Evolutionary conservation across 2,888 invertebrate species (phyloP), one percentile per base, ranked within the genome.

Genomic region (Loripinus fragilis): DNA sequence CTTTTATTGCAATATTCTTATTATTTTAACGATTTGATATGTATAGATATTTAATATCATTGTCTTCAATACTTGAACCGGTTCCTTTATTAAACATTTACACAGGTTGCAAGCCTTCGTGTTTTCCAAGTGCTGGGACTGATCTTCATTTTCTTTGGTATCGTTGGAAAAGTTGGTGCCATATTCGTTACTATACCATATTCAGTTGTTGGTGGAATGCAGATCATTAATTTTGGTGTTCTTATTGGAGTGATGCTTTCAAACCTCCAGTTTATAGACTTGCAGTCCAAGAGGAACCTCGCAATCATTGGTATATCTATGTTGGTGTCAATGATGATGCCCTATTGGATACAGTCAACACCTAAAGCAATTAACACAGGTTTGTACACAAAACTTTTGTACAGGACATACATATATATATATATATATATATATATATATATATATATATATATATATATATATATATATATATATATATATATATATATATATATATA

Each of bases 241-340:
- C 81, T 90, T 35, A 83, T 88, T 12, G 90, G 90, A 2, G 86
- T 91, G 3, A 87, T 89, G 65, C 67, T 90, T 71, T 89, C 90
- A 23, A 88, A 89, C 71, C 83, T 91, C 23, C 81, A 85, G 68
- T 83, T 79, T 64, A 96, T 97, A 52, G 95, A 97, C 90, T 94
- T 97, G 80, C 96, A 97, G 92, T 96, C 97, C 38, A 95, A 97
- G 0, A 95, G 97, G 68, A 98, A 98, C 94, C 94, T 97, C 70
- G 97, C 97, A 92, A 97, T 98, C 86, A 95, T 98, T 42, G 98
- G 98, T 25, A 95, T 97, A 89, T 96, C 97, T 5, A 95, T 97
- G 84, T 97, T 97, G 94, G 96, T 97, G 88, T 97, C 97, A 2
- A 93, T 97, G 94, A 95, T 92, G 84, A 86, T 93, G 48, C 88